Conservation (phyloP, 2,113 vertebrate genomes). For the Cavia porcellus region DNA sequence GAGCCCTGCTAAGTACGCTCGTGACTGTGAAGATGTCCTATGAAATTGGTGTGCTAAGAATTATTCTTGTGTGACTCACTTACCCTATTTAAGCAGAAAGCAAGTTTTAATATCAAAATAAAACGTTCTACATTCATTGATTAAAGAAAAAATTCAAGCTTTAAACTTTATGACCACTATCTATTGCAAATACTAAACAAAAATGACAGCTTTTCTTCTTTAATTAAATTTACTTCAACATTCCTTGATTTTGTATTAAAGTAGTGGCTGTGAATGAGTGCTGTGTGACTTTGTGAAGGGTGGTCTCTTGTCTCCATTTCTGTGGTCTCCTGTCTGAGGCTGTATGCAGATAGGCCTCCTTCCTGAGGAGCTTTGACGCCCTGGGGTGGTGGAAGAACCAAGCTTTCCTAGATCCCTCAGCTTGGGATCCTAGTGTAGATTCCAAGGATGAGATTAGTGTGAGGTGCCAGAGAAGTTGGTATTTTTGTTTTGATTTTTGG, state of each 20-base stretch:
- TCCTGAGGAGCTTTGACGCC: neutral
- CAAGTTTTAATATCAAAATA: conserved; percentile 52
- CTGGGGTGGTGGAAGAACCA: neutral
- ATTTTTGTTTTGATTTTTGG: neutral
- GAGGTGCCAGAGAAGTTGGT: neutral
- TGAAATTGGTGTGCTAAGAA: conserved; percentile 1
- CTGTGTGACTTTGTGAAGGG: neutral
- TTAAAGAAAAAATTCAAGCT: conserved; percentile 54
- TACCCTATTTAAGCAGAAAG: conserved; percentile 32
- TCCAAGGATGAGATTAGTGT: neutral
- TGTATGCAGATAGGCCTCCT: neutral
- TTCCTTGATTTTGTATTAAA: conserved; percentile 41
- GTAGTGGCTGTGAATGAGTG: neutral
- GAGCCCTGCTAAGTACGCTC: neutral
- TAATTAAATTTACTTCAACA: conserved; percentile 62
- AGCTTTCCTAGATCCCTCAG: neutral
- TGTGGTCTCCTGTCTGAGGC: neutral
- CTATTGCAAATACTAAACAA: conserved; percentile 44
- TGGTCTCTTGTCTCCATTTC: no score
- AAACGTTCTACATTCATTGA: conserved; percentile 45
- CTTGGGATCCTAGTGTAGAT: neutral
- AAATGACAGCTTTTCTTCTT: conserved; percentile 58
- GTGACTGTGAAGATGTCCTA: neutral
- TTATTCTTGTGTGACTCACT: conserved; percentile 17
- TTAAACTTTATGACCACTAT: conserved; percentile 31